Conservation (phyloP, 2,888 invertebrate species). For the Drosophila meridiana region DNA sequence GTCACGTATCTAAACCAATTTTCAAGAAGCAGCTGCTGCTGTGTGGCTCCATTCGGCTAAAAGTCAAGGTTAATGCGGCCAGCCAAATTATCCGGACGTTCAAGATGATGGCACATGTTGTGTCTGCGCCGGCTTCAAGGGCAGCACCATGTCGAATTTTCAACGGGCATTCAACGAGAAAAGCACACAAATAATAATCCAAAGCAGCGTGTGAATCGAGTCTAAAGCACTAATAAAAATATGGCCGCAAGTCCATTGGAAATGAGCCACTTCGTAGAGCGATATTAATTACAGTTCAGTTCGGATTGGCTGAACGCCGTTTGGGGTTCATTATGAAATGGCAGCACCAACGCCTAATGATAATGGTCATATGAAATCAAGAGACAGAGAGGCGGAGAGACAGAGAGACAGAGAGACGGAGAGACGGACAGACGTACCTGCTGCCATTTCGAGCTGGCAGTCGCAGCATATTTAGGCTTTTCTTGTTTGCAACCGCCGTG, state of each 20-base stretch:
- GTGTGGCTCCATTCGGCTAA: slow-evolving; percentile 39
- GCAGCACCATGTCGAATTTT: slow-evolving; percentile 33
- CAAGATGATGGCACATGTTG: slow-evolving; percentile 43
- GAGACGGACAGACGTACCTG: slow-evolving; percentile 2
- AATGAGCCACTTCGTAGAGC: neutral
- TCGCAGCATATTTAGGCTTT: slow-evolving; percentile 46
- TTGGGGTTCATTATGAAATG: slow-evolving; percentile 45
- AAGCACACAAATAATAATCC: slow-evolving; percentile 24
- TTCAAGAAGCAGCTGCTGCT: slow-evolving; percentile 35
- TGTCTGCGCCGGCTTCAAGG: slow-evolving; percentile 40
- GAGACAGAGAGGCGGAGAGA: neutral
- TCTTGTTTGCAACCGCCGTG: slow-evolving; percentile 35
- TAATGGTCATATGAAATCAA: slow-evolving; percentile 34
- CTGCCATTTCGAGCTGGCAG: slow-evolving; percentile 50
- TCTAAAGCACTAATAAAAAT: slow-evolving; percentile 35
- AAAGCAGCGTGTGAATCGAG: slow-evolving; percentile 53
- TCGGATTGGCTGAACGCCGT: slow-evolving; percentile 10
- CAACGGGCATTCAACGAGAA: slow-evolving; percentile 23
- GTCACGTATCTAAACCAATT: slow-evolving; percentile 66
- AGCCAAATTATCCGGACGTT: slow-evolving; percentile 49
- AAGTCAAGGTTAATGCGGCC: slow-evolving; percentile 70
- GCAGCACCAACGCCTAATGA: slow-evolving; percentile 50
- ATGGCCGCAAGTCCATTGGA: slow-evolving; percentile 29
- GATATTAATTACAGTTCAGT: slow-evolving; percentile 43
- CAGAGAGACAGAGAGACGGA: neutral